These are phyloP conservation scores for Actenoides hombroni DNA, from an alignment of 2,113 vertebrate genomes.

Conservation along the genomic window DNA sequence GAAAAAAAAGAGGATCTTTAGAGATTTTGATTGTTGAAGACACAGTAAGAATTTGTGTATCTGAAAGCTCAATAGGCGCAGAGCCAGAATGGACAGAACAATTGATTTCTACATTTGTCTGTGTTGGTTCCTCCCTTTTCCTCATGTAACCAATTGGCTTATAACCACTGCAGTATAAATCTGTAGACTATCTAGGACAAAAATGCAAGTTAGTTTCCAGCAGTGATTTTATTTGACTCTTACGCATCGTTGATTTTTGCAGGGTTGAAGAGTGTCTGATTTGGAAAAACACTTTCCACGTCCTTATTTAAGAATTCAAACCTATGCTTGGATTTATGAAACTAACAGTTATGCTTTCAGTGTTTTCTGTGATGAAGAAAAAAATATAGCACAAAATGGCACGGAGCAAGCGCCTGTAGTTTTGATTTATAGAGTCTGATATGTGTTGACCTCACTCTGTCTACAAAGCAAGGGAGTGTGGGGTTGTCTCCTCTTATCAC, in stretches of 20 bases:
- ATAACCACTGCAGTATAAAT: neutral
- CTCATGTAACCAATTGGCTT: neutral
- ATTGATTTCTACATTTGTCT: neutral
- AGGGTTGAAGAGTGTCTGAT: neutral
- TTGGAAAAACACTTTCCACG: neutral
- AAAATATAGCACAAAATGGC: neutral
- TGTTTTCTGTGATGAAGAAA: neutral
- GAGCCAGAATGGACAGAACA: neutral
- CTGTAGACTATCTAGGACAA: neutral
- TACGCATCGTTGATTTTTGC: neutral
- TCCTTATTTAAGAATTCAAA: neutral
- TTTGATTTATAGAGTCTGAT: conserved; percentile 50
- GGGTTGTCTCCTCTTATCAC: conserved; percentile 32
- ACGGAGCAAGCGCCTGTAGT: neutral
- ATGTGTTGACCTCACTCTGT: conserved; percentile 29
- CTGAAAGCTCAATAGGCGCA: neutral
- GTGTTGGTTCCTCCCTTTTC: neutral
- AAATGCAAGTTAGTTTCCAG: neutral
- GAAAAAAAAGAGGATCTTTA: neutral
- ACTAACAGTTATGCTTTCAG: neutral
- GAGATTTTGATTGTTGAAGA: neutral
- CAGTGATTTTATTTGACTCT: neutral
- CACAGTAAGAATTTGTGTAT: neutral
- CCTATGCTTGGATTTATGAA: neutral
- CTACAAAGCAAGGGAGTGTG: conserved; percentile 13